Percentiles rank a stretch among this genome's conserved stretches.
phyloP scores from a whole-genome alignment of 2,113 vertebrate genomes.

The Pleuronectes platessa region DNA sequence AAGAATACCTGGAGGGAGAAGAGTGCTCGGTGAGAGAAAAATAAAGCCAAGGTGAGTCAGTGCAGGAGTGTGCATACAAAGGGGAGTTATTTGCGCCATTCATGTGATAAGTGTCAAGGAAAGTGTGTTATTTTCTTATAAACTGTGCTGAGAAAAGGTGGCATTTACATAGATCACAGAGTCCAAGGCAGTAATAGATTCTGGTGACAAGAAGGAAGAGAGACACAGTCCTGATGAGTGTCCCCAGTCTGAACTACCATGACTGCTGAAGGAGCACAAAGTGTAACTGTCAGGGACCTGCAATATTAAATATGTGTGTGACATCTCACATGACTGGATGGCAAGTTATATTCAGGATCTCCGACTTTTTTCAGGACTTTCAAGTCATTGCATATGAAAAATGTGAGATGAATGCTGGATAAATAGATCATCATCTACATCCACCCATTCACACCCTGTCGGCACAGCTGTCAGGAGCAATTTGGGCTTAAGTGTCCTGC shows the following conservation, averaged over 20 bases:
- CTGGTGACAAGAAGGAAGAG: constrained; percentile 4
- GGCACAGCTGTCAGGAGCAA: no score
- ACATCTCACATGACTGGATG: no score
- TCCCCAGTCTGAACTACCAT: neutral
- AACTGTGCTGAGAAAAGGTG: neutral
- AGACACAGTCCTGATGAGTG: neutral
- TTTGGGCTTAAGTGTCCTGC: no score
- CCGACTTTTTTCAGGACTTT: no score
- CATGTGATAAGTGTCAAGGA: constrained; percentile 7
- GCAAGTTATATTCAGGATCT: no score
- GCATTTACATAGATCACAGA: neutral
- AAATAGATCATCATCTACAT: no score
- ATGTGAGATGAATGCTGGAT: no score
- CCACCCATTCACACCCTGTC: no score
- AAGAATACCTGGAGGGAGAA: constrained; percentile 95
- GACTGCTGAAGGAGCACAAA: neutral
- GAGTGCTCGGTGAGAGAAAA: constrained; percentile 77
- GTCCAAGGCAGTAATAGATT: neutral
- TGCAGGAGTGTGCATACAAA: constrained; percentile 13
- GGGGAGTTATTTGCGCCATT: constrained; percentile 11
- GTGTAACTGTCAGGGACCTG: neutral
- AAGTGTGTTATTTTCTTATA: constrained; percentile 27
- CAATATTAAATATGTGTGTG: no score
- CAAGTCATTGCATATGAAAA: no score
- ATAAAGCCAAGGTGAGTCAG: constrained; percentile 45